Base-by-base conservation (phyloP, 2,888 invertebrate genomes). In the Gonocerus acuteangulatus region DNA sequence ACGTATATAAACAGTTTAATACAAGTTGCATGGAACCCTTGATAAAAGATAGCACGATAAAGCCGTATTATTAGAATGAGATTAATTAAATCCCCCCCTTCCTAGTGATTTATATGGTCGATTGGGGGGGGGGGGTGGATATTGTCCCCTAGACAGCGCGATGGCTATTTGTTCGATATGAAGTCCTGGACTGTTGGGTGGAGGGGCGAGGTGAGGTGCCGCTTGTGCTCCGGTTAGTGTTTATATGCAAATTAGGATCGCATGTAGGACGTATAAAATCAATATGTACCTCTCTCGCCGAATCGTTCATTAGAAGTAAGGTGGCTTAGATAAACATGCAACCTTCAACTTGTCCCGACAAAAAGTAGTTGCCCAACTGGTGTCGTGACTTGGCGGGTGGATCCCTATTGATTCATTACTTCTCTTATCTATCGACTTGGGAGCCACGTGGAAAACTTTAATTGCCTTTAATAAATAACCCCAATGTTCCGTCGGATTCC, bases 231-330 rank as follows among this genome's bases (percentile, higher is more conserved):
- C 27, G 27, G 27, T 9, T 54, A 48, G 61, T 63, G 58, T 61
- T 63, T 63, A 63, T 63, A 63, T 63, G 63, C 63, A 63, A 63
- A 63, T 63, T 23, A 57, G 48, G 57, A 61, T 63, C 48, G 63
- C 63, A 63, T 61, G 63, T 63, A 52, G 47, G 45, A 16, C 22
- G 58, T 58, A 63, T 63, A 57, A 63, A 63, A 63, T 63, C 63
- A 52, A 63, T 63, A 63, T 61, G 56, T 56, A 45, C 39, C 44
- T 56, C 56, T 56, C 52, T 54, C 56, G 22, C 39, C 18, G 56
- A 56, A 56, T 56, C 56, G 56, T 56, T 56, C 56, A 56, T 56
- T 56, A 56, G 19, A 44, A 45, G 52, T 15, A 39, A 56, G 56
- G 56, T 56, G 56, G 18, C 56, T 56, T 56, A 56, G 56, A 56